These are phyloP conservation scores for Enteromius afrohamiltoni DNA, from an alignment of 2,797 vertebrate species.

Conservation along the genomic window DNA sequence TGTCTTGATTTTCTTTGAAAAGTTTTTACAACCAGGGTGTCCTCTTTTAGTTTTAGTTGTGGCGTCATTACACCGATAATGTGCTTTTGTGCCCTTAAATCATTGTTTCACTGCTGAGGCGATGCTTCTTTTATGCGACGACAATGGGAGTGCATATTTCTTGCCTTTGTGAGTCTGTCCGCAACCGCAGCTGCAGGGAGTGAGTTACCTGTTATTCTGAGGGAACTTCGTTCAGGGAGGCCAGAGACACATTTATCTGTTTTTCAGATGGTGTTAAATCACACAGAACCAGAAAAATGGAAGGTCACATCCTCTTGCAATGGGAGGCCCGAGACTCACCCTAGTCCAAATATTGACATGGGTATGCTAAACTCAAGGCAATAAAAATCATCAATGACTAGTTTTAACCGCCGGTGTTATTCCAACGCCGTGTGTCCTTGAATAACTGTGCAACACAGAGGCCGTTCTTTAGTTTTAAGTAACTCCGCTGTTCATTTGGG, in stretches of 20 bases:
- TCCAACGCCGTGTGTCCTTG: constrained; percentile 65
- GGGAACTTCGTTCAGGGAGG: neutral
- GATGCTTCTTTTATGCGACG: neutral
- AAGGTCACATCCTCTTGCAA: constrained; percentile 57
- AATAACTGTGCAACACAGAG: constrained; percentile 58
- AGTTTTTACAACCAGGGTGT: neutral
- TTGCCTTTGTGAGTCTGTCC: constrained; percentile 27
- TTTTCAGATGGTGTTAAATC: constrained; percentile 54
- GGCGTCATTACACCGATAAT: constrained; percentile 17
- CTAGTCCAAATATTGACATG: constrained; percentile 64
- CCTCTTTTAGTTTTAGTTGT: neutral
- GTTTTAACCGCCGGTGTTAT: constrained; percentile 65
- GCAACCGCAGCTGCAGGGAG: neutral
- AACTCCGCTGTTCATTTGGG: constrained; percentile 64
- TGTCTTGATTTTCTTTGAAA: neutral
- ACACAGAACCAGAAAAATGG: constrained; percentile 52
- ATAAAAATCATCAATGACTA: constrained; percentile 63
- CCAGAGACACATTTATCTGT: constrained; percentile 44
- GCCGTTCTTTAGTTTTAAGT: constrained; percentile 57
- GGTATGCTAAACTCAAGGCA: constrained; percentile 67
- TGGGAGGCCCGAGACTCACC: constrained; percentile 48
- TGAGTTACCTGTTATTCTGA: constrained; percentile 37
- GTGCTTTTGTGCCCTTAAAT: constrained; percentile 15
- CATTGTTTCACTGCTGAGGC: neutral
- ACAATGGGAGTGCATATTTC: neutral